A percentile compares a stretch with the other conserved stretches of the same genome.
phyloP scores from a whole-genome alignment of 2,797 vertebrate species.

The Myiotriccus ornatus region DNA sequence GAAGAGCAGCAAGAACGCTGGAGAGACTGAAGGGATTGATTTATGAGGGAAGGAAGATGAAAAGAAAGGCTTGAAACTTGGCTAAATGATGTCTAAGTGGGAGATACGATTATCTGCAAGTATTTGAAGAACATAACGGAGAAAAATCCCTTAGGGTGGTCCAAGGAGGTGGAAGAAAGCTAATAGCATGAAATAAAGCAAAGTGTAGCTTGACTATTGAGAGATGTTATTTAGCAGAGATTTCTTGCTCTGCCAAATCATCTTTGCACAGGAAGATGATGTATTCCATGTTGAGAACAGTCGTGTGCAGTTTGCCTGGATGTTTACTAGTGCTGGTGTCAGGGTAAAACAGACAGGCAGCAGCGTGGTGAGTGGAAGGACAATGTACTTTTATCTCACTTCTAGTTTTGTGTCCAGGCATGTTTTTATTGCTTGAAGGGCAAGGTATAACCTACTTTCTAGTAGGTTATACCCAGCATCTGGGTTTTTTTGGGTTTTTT shows the following conservation, averaged over 20 bases:
- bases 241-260: not conserved
- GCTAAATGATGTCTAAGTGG: conserved; percentile 25
- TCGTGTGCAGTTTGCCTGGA: not conserved
- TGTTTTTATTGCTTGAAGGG: not conserved
- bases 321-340: not conserved
- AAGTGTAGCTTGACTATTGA: not conserved
- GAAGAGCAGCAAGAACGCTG: conserved; percentile 25
- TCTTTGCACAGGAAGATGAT: not conserved
- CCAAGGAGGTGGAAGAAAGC: not conserved
- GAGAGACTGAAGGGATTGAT: conserved; percentile 43
- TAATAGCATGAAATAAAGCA: not conserved
- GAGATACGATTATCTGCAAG: conserved; percentile 41
- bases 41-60: conserved; percentile 48
- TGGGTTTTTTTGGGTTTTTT: not conserved
- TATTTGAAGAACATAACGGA: conserved; percentile 24
- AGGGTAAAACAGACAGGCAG: not conserved
- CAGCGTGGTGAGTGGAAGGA: not conserved
- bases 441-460: not conserved
- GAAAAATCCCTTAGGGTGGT: conserved; percentile 35
- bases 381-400: not conserved
- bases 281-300: not conserved
- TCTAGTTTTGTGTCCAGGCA: not conserved
- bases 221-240: not conserved
- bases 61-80: conserved; percentile 43
- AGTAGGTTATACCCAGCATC: not conserved